These are phyloP conservation scores for Eristalis tenax DNA, from an alignment of 2,888 invertebrate species.

Conservation along the genomic window DNA sequence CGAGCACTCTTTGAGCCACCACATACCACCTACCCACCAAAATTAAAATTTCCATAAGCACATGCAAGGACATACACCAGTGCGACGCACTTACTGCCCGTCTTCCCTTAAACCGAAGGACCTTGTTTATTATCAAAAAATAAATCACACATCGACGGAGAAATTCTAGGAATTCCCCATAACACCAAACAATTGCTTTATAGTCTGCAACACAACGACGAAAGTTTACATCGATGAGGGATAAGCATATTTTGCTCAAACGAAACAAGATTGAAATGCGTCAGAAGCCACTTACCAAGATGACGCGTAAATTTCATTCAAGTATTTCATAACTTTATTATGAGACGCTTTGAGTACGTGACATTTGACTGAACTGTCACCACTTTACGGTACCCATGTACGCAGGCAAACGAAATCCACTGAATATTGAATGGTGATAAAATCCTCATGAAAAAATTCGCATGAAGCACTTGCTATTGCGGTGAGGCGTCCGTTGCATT, in stretches of 20 bases:
- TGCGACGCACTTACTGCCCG: too few species aligned
- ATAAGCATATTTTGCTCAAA: neutral
- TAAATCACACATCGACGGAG: too few species aligned
- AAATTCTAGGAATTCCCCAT: neutral
- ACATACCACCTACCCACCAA: too few species aligned
- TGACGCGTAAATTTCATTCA: neutral
- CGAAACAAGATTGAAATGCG: neutral
- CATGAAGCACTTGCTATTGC: neutral
- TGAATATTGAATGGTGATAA: conserved; percentile 2
- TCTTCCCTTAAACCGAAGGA: too few species aligned
- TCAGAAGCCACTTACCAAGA: neutral
- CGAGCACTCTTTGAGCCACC: too few species aligned
- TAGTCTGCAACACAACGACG: neutral
- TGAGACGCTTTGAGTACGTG: neutral
- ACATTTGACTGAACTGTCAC: neutral
- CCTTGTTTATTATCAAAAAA: too few species aligned
- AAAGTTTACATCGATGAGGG: neutral
- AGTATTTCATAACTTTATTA: neutral
- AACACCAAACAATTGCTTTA: neutral
- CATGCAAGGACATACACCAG: too few species aligned
- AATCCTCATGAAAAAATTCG: neutral
- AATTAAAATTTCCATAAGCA: too few species aligned
- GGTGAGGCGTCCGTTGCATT: neutral
- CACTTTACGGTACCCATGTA: neutral
- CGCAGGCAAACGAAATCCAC: neutral